These are phyloP conservation scores for Petrosia ficiformis DNA, from an alignment of 37 sponge, comb jelly and placozoan genomes.

Conservation along the genomic window DNA sequence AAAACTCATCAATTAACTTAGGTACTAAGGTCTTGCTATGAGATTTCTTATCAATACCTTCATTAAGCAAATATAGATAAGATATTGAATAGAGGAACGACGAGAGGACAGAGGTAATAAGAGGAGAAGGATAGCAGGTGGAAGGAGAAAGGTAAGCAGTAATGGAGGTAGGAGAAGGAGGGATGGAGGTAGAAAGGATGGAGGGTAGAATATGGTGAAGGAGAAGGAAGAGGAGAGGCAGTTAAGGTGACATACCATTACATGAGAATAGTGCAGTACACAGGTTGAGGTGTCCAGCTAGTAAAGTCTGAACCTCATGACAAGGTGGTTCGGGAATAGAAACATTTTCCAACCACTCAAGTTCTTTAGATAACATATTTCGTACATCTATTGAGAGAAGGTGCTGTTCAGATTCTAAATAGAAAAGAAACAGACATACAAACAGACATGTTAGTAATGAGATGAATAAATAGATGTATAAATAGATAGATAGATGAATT, in stretches of 20 bases:
- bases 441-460: not conserved
- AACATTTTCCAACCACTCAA: slow-evolving; percentile 53
- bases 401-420: slow-evolving; percentile 38
- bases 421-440: not conserved
- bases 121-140: too few relatives aligned
- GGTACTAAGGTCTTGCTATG: slow-evolving; percentile 25
- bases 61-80: too few relatives aligned
- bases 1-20: slow-evolving; percentile 65
- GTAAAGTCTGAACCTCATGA: slow-evolving; percentile 41
- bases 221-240: too few relatives aligned
- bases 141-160: too few relatives aligned
- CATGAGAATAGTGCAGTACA: slow-evolving; percentile 66
- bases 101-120: too few relatives aligned
- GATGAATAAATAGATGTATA: slow-evolving; percentile 1
- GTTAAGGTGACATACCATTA: slow-evolving; percentile 65
- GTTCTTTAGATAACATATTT: slow-evolving; percentile 54
- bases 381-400: slow-evolving; percentile 42
- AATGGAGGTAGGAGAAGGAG: too few relatives aligned
- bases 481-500: slow-evolving; percentile 1
- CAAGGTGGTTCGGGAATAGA: not conserved
- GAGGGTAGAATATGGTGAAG: too few relatives aligned
- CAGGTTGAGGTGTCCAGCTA: slow-evolving; percentile 88
- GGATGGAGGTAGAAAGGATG: too few relatives aligned
- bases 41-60: slow-evolving; percentile 19
- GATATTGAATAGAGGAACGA: too few relatives aligned